Base-by-base conservation (phyloP, 2,888 invertebrate species). In the Stenchaetothrips biformis region DNA sequence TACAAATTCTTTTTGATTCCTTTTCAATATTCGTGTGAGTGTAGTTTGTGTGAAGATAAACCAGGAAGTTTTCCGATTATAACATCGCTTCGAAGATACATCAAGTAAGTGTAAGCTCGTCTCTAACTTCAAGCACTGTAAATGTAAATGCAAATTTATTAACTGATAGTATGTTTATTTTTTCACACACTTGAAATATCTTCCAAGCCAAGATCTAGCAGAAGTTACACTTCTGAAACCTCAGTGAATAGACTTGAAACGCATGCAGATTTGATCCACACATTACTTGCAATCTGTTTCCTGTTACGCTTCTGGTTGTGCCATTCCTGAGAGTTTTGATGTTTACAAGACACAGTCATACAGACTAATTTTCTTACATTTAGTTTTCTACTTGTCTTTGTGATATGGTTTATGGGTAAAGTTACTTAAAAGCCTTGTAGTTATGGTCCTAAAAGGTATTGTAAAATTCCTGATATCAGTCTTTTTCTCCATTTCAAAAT, bases 321-420 rank as follows among this genome's bases (percentile, higher is more conserved):
- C 67, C 67, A 74, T 74, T 74, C 25, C 67, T 74, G 67, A 59
- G 59, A 74, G 67, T 25, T 74, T 74, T 74, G 7, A 1, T 74
- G 11, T 25, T 25, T 7, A 21, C 4, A 74, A 74, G 37, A 74
- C 21, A 21, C 53, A 53, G 9, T 53, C 9, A 9, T 53, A 53
- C 3, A 13, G 9, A 53, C 2, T 59, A 13, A 18, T 59, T 13
- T 59, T 59, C 13, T 59, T 53, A 6, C 16, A 6, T 59, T 18
- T 13, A 18, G 13, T 59, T 59, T 18, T 13, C 0, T 13, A 59
- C 16, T 18, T 13, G 37, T 37, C 2, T 37, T 37, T 37, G 37
- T 37, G 37, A 37, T 37, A 37, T 37, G 37, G 37, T 37, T 37
- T 37, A 37, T 37, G 37, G 37, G 37, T 37, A 37, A 37, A 37